These are phyloP conservation scores for Drosophila rhopaloa DNA, from an alignment of 1,140 invertebrate genomes.

Conservation along the genomic window DNA sequence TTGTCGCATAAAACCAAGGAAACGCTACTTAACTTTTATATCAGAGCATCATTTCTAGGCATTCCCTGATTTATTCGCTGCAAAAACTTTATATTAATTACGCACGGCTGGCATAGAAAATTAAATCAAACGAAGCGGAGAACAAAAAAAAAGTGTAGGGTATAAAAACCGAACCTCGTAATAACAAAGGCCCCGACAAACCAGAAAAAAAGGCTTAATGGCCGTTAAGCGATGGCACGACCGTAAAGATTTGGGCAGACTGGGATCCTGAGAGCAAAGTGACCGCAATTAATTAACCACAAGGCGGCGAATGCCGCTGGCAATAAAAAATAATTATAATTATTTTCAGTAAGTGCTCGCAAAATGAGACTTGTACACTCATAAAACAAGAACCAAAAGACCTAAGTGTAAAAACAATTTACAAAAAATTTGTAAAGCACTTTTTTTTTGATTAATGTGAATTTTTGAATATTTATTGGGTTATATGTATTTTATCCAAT, in stretches of 20 bases:
- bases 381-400: neutral
- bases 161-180: constrained; percentile 16
- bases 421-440: too few species aligned
- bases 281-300: constrained; percentile 80
- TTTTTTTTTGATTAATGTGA: too few species aligned
- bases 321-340: constrained; percentile 74
- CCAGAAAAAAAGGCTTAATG: constrained; percentile 66
- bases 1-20: constrained; percentile 12
- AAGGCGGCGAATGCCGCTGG: constrained; percentile 51
- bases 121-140: constrained; percentile 63
- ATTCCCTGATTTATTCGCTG: constrained; percentile 52
- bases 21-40: constrained; percentile 42
- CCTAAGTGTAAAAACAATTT: neutral
- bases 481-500: too few species aligned
- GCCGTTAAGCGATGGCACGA: constrained; percentile 62
- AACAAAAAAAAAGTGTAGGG: constrained; percentile 7
- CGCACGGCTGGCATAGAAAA: constrained; percentile 58
- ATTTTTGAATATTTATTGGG: too few species aligned
- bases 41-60: constrained; percentile 45
- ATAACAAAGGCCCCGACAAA: constrained; percentile 14
- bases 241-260: constrained; percentile 42
- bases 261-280: constrained; percentile 36
- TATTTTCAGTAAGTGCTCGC: constrained; percentile 36
- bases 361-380: constrained; percentile 3
- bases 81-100: constrained; percentile 56